Evolutionary conservation across 2,888 invertebrate genomes (phyloP), one percentile per base, ranked within the genome.

Genomic region (Zhuqinia jingwanae): DNA sequence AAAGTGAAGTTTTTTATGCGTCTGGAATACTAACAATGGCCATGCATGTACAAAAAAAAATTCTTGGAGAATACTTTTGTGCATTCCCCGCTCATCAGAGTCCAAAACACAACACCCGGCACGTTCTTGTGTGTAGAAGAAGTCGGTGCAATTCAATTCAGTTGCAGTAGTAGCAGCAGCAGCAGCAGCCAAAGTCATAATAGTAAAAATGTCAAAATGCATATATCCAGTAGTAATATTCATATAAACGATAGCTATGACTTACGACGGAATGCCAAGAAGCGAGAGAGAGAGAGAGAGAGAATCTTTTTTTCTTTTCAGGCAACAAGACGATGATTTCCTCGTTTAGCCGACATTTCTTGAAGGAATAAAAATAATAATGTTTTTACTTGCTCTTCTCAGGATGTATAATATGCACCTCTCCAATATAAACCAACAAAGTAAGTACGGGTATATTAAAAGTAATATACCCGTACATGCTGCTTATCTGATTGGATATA

Each of bases 131-230:
- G 36, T 36, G 5, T 6, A 8, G 3, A 36, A 36, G 3, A 36
- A 36, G 8, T 36, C 42, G 11, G 65, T 42, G 36, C 13, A 42
- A 17, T 53, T 36, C 17, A 53, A 17, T 53, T 36, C 17, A 53
- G 53, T 53, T 17, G 63, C 53, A 42, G 36, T 36, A 36, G 65
- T 8, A 65, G 17, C n/a, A 15, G n/a, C 6, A 6, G 15, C 15
- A 15, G 60, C 15, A 60, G 60, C 27, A 65, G 65, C 17, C 13
- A n/a, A 6, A 6, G 11, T 68, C 36, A 70, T 70, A 70, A 70
- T 47, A 47, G 70, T 70, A 47, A 70, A 70, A 70, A 70, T 70
- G 70, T 70, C 70, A 25, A 47, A 70, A 47, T 70, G 10, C 70
- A 70, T 47, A 68, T n/a, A 50, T 15, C 50, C 50, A 47, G 8